A percentile compares a stretch with the other conserved stretches of the same genome.
These are phyloP conservation scores for Pandemis cinnamomeana DNA, from an alignment of 2,888 invertebrate species.

Conservation along the genomic window DNA sequence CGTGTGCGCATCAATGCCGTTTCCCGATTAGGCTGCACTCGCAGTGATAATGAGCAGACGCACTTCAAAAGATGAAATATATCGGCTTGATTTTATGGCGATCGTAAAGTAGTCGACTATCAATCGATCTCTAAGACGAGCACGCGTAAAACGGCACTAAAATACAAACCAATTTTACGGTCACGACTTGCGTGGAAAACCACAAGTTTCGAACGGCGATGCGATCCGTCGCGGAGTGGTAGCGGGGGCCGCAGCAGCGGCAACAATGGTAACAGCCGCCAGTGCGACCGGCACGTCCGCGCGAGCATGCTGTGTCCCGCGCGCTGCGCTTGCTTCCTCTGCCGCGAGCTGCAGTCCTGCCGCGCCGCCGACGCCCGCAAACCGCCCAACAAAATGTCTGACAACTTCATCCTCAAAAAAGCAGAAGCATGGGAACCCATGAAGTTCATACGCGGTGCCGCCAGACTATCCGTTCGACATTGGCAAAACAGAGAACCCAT, in stretches of 20 bases:
- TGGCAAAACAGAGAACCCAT: conserved; percentile 80
- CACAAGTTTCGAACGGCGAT: conserved; percentile 26
- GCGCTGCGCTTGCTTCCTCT: conserved; percentile 90
- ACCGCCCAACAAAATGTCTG: conserved; percentile 75
- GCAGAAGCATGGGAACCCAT: conserved; percentile 81
- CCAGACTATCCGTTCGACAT: conserved; percentile 81
- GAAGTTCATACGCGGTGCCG: conserved; percentile 79
- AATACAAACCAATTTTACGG: conserved; percentile 21
- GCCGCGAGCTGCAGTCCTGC: conserved; percentile 88
- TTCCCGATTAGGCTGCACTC: conserved; percentile 47
- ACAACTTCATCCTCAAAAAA: conserved; percentile 84
- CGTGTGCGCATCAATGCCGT: conserved; percentile 50
- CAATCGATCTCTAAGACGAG: neutral
- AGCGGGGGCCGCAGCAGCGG: conserved; percentile 51
- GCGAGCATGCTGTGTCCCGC: conserved; percentile 87
- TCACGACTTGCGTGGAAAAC: conserved; percentile 32
- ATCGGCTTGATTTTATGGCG: neutral
- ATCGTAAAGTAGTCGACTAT: conserved; percentile 7
- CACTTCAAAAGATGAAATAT: conserved; percentile 47
- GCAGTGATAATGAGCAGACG: conserved; percentile 49
- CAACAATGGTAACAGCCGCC: conserved; percentile 45
- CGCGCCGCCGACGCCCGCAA: conserved; percentile 80
- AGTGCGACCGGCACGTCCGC: conserved; percentile 76
- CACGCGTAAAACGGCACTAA: neutral
- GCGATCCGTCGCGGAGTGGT: conserved; percentile 54